Evolutionary conservation across 2,113 vertebrate genomes (phyloP).

Genomic region (Solea senegalensis): DNA sequence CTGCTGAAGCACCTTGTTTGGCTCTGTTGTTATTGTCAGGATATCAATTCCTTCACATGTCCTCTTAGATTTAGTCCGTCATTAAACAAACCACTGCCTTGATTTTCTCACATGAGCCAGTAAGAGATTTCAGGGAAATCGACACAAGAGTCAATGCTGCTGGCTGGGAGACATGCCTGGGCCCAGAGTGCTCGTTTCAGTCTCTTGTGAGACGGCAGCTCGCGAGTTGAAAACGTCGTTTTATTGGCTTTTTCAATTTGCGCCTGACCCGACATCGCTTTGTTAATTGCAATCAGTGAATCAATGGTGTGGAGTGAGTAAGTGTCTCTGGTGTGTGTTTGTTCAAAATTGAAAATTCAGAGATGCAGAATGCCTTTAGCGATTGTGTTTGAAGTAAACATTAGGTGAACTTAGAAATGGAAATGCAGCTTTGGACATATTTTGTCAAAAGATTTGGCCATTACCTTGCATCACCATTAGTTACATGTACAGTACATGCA

Average conservation of each 20-base stretch:
- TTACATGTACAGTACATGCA: too few species aligned
- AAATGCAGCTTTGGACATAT: not conserved
- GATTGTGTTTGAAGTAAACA: not conserved
- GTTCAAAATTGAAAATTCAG: conserved; percentile 17
- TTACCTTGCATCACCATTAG: too few species aligned
- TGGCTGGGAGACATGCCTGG: conserved; percentile 38
- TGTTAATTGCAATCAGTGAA: conserved; percentile 61
- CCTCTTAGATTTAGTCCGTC: conserved; percentile 71
- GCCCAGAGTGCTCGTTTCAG: conserved; percentile 37
- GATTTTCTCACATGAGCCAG: conserved; percentile 64
- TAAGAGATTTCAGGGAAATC: conserved; percentile 65
- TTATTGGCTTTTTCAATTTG: conserved; percentile 65
- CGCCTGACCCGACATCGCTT: conserved; percentile 37
- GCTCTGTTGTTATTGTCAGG: conserved; percentile 55
- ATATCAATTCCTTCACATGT: conserved; percentile 67
- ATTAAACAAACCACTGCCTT: conserved; percentile 64
- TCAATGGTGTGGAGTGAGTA: conserved; percentile 46
- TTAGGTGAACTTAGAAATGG: conserved; percentile 5
- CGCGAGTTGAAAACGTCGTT: conserved; percentile 48
- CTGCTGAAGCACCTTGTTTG: conserved; percentile 45
- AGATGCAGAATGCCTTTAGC: not conserved
- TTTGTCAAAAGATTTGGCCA: not conserved
- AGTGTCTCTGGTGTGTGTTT: conserved; percentile 15
- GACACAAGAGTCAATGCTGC: conserved; percentile 52
- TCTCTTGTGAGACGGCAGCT: conserved; percentile 43